Base-by-base conservation (phyloP, 2,797 vertebrate genomes). In the Darevskia mixta region DNA sequence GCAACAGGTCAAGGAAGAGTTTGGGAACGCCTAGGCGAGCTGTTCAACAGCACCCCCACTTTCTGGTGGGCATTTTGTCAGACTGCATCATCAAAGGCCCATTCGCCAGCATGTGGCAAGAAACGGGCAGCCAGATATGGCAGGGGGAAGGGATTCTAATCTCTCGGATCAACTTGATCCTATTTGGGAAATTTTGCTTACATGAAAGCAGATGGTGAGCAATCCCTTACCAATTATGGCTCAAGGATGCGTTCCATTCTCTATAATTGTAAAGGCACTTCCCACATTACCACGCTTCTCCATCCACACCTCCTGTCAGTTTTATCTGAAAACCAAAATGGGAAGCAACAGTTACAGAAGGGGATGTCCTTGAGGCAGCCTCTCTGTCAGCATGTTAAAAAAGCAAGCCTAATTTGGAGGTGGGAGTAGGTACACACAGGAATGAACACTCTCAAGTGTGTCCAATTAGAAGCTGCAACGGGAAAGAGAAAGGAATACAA, bases 341-440 rank as follows among this genome's bases (percentile, higher is more conserved):
- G 84, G 67, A 78, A 69, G 82, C 20, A 87, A 90, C 85, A 88
- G 76, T 86, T 79, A 83, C 76, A 76, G 82, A 84, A 27, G 79
- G 29, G 35, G 43, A 73, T 92, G 92, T 93, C 84, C 90, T 91
- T 89, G 76, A 88, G 85, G 71, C 27, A 43, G 35, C 23, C 18
- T 43, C 35, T 13, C 8, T 11, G 86, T 91, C 94, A 93, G 92
- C 88, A 61, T 79, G 85, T 82, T 77, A 79, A 72, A 9, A 85
- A 83, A 61, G 69, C 91, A 91, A 94, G 85, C 92, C 92, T 87
- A 86, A 86, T 88, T 88, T 76, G 88, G 87, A 9, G 73, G 38
- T 7, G 71, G 71, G 10, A 32, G 32, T 32, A 13, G 20, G 79
- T 55, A 13, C 49, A 55, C 49, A 55, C 15, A 55, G 13, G 49